Percentiles rank a stretch among this genome's conserved stretches.
Evolutionary conservation across 2,888 invertebrate genomes (phyloP).

Genomic region (Ctena decussata): DNA sequence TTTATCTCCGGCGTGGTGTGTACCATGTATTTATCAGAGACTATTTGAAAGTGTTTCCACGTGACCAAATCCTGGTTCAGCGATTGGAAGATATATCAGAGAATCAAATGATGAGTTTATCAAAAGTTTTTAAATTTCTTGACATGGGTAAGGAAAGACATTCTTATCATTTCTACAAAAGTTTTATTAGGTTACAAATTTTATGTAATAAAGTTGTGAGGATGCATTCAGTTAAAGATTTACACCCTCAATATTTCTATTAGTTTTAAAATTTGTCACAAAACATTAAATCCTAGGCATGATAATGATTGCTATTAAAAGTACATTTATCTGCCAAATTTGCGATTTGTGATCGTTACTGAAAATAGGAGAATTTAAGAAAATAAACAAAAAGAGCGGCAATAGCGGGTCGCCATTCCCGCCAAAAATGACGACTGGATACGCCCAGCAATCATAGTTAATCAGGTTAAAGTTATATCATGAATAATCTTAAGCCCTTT

Average conservation of each 20-base stretch:
- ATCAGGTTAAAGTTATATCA: no score
- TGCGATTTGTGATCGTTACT: no score
- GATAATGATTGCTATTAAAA: no score
- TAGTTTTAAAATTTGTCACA: no score
- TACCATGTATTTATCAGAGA: conserved; percentile 46
- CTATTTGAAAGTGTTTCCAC: conserved; percentile 33
- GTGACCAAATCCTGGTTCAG: conserved; percentile 37
- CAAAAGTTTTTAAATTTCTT: conserved; percentile 21
- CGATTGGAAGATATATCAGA: conserved; percentile 39
- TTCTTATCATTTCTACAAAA: background rate
- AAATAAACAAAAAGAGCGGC: no score
- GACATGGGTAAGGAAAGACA: conserved; percentile 33
- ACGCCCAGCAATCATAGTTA: no score
- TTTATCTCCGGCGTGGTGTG: conserved; percentile 29
- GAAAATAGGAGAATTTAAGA: no score
- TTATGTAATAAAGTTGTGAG: background rate
- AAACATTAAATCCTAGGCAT: no score
- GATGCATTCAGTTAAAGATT: background rate
- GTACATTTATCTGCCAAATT: background rate
- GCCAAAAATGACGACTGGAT: no score
- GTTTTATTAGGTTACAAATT: background rate
- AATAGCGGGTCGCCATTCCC: no score
- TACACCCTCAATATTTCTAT: background rate
- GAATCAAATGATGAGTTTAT: background rate
- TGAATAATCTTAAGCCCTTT: no score